Conservation (phyloP, 2,113 vertebrate species). For the Cardinalis cardinalis region DNA sequence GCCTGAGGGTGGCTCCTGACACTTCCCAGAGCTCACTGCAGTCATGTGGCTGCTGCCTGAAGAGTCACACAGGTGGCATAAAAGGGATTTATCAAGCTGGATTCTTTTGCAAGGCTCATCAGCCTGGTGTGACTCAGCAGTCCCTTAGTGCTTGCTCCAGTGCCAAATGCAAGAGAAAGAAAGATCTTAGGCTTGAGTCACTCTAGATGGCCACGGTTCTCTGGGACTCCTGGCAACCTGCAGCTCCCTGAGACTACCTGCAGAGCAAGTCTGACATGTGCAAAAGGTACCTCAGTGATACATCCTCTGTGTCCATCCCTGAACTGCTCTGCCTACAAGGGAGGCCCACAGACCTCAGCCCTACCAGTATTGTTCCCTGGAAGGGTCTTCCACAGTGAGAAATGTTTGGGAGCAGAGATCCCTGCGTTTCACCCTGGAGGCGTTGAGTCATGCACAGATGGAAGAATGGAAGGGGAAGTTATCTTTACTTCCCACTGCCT, state of each 20-base stretch:
- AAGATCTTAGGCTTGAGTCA: not conserved
- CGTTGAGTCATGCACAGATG: not conserved
- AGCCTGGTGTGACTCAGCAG: not conserved
- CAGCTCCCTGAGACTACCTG: not conserved
- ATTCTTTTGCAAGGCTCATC: not conserved
- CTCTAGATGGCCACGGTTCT: not conserved
- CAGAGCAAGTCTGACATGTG: not conserved
- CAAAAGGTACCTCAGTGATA: not conserved
- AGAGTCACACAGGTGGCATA: not conserved
- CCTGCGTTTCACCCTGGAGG: not conserved
- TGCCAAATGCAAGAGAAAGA: not conserved
- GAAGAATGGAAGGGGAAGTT: constrained; percentile 19
- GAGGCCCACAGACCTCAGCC: not conserved
- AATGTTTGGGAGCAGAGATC: not conserved
- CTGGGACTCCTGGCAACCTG: not conserved
- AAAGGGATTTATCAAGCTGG: not conserved
- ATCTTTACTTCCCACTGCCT: not conserved
- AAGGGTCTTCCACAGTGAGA: not conserved
- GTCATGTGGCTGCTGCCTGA: not conserved
- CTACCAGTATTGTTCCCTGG: not conserved
- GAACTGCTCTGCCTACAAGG: not conserved
- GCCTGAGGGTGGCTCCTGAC: not conserved
- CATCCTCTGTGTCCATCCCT: not conserved
- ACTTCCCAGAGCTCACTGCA: not conserved
- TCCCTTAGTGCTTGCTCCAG: not conserved